Conservation (phyloP, 1,140 invertebrate genomes). For the Diorhabda carinulata region DNA sequence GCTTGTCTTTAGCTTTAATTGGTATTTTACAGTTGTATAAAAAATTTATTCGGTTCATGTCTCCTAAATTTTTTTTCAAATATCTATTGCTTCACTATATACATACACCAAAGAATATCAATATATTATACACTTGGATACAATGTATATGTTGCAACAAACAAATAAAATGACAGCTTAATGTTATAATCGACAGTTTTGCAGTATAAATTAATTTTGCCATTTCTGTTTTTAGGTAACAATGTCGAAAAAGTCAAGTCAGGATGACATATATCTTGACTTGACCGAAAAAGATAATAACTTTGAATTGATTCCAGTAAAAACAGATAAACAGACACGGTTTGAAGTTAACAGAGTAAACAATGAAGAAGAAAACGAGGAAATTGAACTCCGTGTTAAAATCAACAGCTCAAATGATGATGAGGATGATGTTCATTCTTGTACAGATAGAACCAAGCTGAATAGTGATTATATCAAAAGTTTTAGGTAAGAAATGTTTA, state of each 20-base stretch:
- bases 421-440: conserved; percentile 33
- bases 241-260: conserved; percentile 4
- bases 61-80: too few relatives aligned
- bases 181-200: too few relatives aligned
- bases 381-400: conserved; percentile 17
- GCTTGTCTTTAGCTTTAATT: too few relatives aligned
- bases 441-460: conserved; percentile 47
- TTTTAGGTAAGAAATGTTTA: conserved; percentile 54
- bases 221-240: background rate
- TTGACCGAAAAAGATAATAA: conserved; percentile 18
- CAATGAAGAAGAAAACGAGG: conserved; percentile 31
- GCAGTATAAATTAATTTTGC: too few relatives aligned
- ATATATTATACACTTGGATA: too few relatives aligned
- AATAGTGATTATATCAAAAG: conserved; percentile 71
- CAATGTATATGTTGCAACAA: too few relatives aligned
- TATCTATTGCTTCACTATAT: too few relatives aligned
- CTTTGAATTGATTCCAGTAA: conserved; percentile 21
- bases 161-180: too few relatives aligned
- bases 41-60: too few relatives aligned
- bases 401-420: conserved; percentile 26
- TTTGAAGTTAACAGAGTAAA: conserved; percentile 46
- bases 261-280: background rate
- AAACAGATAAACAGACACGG: conserved; percentile 38
- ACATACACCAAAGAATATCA: too few relatives aligned
- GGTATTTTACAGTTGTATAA: too few relatives aligned